These are phyloP conservation scores for Sebastolobus altivelis DNA, from an alignment of 2,797 vertebrate species.

Conservation along the genomic window DNA sequence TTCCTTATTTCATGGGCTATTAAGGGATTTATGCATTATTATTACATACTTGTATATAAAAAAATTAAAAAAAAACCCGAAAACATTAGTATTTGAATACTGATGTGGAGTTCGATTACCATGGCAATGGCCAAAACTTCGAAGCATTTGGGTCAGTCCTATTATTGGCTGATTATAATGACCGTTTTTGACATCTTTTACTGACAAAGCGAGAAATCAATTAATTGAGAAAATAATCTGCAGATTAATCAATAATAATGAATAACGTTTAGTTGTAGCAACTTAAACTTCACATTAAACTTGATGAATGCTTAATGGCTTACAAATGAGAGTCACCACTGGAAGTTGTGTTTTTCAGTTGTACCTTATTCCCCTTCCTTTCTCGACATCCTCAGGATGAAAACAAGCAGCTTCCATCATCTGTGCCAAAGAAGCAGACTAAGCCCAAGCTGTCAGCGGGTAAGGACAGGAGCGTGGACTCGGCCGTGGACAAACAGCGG, in stretches of 20 bases:
- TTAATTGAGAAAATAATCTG: not conserved
- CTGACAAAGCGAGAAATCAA: too few relatives aligned
- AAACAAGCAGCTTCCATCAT: constrained; percentile 91
- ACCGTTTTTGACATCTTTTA: too few relatives aligned
- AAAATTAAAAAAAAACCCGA: too few relatives aligned
- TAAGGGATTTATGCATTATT: too few relatives aligned
- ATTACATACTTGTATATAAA: too few relatives aligned
- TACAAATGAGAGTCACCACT: not conserved
- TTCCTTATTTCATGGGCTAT: too few relatives aligned
- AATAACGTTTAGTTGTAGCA: not conserved
- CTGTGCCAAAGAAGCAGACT: constrained; percentile 96
- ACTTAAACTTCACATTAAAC: not conserved
- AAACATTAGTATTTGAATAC: too few relatives aligned
- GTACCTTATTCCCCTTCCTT: constrained; percentile 14
- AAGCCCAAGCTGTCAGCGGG: constrained; percentile 91
- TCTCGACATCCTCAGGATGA: constrained; percentile 84
- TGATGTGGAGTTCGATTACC: too few relatives aligned
- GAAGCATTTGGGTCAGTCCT: too few relatives aligned
- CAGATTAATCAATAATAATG: not conserved
- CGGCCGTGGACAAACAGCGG: constrained; percentile 94
- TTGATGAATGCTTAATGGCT: not conserved
- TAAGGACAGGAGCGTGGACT: constrained; percentile 92
- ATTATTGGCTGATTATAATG: too few relatives aligned
- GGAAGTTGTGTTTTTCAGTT: constrained; percentile 9
- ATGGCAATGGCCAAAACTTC: too few relatives aligned